A percentile compares a stretch with the other conserved stretches of the same genome.
These are phyloP conservation scores for Ctenopoma kingsleyae DNA, from an alignment of 2,797 vertebrate species.

Conservation along the genomic window DNA sequence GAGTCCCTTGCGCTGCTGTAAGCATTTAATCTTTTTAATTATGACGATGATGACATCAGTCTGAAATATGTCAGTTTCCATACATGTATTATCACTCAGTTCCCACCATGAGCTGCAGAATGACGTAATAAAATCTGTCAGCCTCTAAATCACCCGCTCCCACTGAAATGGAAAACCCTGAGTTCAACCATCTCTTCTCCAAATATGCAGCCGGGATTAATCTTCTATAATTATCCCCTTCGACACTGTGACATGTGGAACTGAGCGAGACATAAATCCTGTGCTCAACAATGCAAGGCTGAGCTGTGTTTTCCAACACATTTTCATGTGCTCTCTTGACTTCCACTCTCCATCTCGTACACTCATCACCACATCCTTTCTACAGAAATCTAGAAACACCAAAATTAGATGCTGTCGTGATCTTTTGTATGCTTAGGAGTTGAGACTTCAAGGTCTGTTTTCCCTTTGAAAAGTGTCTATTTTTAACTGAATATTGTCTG, in stretches of 20 bases:
- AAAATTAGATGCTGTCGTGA: constrained; percentile 71
- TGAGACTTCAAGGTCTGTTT: constrained; percentile 56
- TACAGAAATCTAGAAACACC: constrained; percentile 49
- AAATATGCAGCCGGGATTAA: constrained; percentile 63
- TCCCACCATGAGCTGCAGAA: constrained; percentile 36
- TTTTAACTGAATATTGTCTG: constrained; percentile 56
- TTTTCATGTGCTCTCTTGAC: constrained; percentile 47
- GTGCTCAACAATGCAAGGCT: constrained; percentile 57
- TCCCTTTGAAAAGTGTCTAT: constrained; percentile 64
- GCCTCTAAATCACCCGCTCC: constrained; percentile 29
- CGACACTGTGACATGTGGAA: constrained; percentile 60
- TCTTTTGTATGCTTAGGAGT: constrained; percentile 45
- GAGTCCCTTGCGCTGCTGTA: neutral
- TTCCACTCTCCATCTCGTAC: constrained; percentile 47
- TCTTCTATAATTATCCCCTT: constrained; percentile 65
- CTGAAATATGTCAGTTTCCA: constrained; percentile 12
- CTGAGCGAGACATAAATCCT: constrained; percentile 66
- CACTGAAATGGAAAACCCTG: constrained; percentile 56
- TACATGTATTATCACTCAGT: constrained; percentile 19
- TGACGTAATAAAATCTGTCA: constrained; percentile 48
- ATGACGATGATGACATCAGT: neutral
- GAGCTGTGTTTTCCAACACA: constrained; percentile 60
- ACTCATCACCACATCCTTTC: constrained; percentile 45
- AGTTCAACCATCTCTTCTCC: constrained; percentile 44
- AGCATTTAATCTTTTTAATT: neutral